phyloP scores from a whole-genome alignment of 2,888 invertebrate genomes.

The Tribolium freemani region DNA sequence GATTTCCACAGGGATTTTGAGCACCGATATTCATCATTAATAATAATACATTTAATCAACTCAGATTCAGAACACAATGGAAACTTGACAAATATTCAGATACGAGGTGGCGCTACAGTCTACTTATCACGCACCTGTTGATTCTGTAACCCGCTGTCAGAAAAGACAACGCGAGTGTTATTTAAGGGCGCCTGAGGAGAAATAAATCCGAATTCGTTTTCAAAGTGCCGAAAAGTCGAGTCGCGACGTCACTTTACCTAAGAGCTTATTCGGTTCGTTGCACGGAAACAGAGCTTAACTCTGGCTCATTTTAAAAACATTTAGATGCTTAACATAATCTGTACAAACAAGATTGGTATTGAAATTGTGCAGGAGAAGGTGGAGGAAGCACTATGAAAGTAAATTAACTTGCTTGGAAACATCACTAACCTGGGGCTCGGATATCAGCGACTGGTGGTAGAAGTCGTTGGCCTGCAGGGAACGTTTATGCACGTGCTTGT shows the following conservation, averaged over 20 bases:
- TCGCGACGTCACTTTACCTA: not conserved
- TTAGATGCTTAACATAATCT: slow-evolving; percentile 45
- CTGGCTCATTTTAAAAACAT: slow-evolving; percentile 40
- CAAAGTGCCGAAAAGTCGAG: not conserved
- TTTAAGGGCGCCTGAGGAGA: not conserved
- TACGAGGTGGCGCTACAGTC: not conserved
- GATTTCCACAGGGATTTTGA: not conserved
- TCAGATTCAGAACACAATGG: not conserved
- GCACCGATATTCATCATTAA: not conserved
- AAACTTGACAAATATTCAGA: not conserved
- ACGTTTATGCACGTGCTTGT: slow-evolving; percentile 87
- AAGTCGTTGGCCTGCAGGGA: slow-evolving; percentile 83
- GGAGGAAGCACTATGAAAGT: slow-evolving; percentile 37
- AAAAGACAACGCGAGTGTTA: not conserved
- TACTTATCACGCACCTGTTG: not conserved
- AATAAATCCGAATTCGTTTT: not conserved
- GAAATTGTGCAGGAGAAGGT: slow-evolving; percentile 31
- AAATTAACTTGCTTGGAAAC: slow-evolving; percentile 38
- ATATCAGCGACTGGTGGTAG: slow-evolving; percentile 82
- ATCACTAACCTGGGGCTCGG: slow-evolving; percentile 81
- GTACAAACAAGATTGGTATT: slow-evolving; percentile 45
- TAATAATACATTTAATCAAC: not conserved
- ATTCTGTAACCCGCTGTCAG: not conserved
- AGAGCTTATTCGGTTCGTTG: not conserved
- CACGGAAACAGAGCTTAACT: slow-evolving; percentile 13